Percentiles rank a stretch among this genome's conserved stretches.
These are phyloP conservation scores for Podiceps cristatus DNA, from an alignment of 2,113 vertebrate genomes.

Conservation along the genomic window DNA sequence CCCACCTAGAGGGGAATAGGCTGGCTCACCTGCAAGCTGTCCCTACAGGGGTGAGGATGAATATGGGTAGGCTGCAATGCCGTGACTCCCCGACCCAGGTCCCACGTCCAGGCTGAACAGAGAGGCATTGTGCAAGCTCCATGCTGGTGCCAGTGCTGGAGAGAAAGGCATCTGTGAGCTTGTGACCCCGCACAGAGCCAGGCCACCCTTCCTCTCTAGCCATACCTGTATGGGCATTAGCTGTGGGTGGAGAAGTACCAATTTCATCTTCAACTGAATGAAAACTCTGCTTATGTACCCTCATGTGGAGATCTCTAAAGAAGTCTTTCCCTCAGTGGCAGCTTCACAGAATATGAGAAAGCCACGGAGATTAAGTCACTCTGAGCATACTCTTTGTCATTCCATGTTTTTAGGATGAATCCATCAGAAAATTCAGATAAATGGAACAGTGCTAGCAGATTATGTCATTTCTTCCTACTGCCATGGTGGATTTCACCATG, in stretches of 20 bases:
- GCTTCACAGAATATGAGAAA: background rate
- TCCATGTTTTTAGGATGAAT: background rate
- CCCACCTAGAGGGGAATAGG: background rate
- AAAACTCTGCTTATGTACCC: background rate
- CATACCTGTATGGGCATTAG: background rate
- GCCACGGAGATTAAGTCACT: background rate
- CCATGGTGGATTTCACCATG: background rate
- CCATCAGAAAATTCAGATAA: background rate
- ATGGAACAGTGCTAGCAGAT: background rate
- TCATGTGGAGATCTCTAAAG: background rate
- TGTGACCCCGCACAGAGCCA: background rate
- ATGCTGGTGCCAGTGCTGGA: background rate
- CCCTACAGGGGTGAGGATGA: fast-evolving
- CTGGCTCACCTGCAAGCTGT: background rate
- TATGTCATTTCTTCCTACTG: background rate
- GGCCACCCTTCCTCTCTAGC: background rate
- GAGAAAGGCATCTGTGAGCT: background rate
- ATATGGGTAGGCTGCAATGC: background rate
- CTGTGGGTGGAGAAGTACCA: background rate
- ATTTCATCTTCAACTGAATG: background rate
- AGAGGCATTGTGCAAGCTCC: fast-evolving
- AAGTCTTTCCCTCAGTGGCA: background rate
- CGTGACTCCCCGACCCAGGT: background rate
- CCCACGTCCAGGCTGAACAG: background rate
- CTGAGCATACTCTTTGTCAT: background rate